phyloP scores from a whole-genome alignment of 1,140 invertebrate species.

The Brachionus paranguensis region DNA sequence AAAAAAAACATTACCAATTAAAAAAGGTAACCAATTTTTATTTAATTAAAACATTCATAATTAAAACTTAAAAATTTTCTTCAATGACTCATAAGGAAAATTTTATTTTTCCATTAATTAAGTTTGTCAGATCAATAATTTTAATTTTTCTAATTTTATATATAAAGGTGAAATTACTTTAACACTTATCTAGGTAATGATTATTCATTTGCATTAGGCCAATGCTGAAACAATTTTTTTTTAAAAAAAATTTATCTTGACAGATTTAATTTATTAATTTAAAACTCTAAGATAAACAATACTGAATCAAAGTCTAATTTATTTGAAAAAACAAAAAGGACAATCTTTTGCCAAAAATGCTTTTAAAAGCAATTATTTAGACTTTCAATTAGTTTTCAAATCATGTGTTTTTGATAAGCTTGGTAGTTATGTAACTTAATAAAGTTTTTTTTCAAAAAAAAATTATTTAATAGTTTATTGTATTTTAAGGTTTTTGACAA shows the following conservation, averaged over 20 bases:
- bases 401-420: neutral
- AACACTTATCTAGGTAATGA: too few species aligned
- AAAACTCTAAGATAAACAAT: constrained; percentile 54
- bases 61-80: too few species aligned
- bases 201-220: too few species aligned
- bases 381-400: neutral
- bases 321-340: neutral
- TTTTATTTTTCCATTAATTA: too few species aligned
- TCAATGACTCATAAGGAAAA: too few species aligned
- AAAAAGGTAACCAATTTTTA: too few species aligned
- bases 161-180: neutral
- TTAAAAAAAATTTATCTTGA: too few species aligned
- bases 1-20: too few species aligned
- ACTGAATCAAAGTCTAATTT: constrained; percentile 54
- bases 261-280: neutral
- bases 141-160: neutral
- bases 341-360: too few species aligned
- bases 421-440: neutral
- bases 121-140: constrained; percentile 43
- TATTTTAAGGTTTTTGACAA: constrained; percentile 54
- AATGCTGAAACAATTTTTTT: too few species aligned
- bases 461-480: neutral
- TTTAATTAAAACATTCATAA: too few species aligned
- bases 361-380: neutral
- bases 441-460: neutral